Conservation (phyloP, 2,797 vertebrate genomes). For the Brachyalestes nurse region DNA sequence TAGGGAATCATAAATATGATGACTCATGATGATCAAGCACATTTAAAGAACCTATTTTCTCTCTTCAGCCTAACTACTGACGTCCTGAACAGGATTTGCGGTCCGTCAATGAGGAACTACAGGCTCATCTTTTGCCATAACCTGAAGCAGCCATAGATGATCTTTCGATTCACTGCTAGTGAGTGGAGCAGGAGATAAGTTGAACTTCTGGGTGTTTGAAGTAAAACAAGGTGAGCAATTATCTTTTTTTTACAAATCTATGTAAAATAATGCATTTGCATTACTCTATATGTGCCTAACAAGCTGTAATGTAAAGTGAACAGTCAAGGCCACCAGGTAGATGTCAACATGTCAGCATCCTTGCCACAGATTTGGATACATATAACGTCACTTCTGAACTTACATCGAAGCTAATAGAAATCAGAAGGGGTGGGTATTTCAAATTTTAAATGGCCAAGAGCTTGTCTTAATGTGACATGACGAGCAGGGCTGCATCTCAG, state of each 20-base stretch:
- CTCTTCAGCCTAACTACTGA: constrained; percentile 85
- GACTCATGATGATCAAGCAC: background rate
- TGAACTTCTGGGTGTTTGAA: constrained; percentile 86
- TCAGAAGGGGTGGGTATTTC: background rate
- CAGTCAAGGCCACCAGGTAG: background rate
- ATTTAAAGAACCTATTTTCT: constrained; percentile 20
- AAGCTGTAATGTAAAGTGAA: background rate
- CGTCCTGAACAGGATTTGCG: constrained; percentile 96
- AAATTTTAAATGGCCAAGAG: background rate
- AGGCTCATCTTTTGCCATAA: constrained; percentile 99
- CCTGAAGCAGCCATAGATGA: constrained; percentile 99
- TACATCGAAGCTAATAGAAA: background rate
- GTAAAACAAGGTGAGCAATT: constrained; percentile 89
- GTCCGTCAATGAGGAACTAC: constrained; percentile 99
- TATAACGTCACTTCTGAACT: background rate
- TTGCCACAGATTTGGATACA: constrained; percentile 2
- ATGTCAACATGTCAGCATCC: background rate
- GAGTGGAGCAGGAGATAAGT: constrained; percentile 88
- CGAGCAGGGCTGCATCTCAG: background rate
- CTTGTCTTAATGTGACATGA: background rate
- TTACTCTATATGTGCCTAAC: too few species aligned
- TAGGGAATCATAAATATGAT: background rate
- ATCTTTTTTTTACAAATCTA: background rate
- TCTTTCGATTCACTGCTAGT: constrained; percentile 89
- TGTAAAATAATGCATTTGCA: background rate